Evolutionary conservation across 2,113 vertebrate genomes (phyloP).

Genomic region (Brachirus orientalis): DNA sequence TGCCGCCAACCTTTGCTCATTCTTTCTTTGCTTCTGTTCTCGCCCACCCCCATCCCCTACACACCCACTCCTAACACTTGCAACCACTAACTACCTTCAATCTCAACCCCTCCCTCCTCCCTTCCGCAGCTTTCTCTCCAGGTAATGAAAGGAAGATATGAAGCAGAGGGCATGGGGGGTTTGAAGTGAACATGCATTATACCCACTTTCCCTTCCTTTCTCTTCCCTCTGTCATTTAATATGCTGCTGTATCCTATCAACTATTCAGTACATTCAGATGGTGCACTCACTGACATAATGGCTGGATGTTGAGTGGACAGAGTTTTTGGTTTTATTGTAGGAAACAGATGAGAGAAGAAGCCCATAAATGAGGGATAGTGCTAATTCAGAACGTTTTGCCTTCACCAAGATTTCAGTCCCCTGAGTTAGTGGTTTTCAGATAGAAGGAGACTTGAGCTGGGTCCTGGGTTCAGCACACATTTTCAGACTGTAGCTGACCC

Average conservation of each 20-base stretch:
- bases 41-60: slow-evolving; percentile 1
- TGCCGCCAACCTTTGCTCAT: slow-evolving; percentile 72
- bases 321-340: slow-evolving; percentile 33
- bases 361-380: slow-evolving; percentile 9
- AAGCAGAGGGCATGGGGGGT: slow-evolving; percentile 22
- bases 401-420: background rate
- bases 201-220: slow-evolving; percentile 50
- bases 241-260: slow-evolving; percentile 46
- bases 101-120: slow-evolving; percentile 44
- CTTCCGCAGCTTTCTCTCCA: slow-evolving; percentile 58
- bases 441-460: background rate
- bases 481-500: too few relatives aligned
- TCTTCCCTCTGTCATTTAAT: slow-evolving; percentile 53
- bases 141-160: slow-evolving; percentile 76
- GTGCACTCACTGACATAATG: slow-evolving; percentile 47
- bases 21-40: slow-evolving; percentile 47
- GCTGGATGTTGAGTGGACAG: slow-evolving; percentile 52
- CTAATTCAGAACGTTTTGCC: background rate
- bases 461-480: too few relatives aligned
- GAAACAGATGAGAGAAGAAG: slow-evolving; percentile 29
- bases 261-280: slow-evolving; percentile 56
- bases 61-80: slow-evolving; percentile 49
- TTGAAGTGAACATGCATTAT: slow-evolving; percentile 67
- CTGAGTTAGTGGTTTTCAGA: background rate
- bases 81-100: slow-evolving; percentile 69